These are phyloP conservation scores for Salticus scenicus DNA, from an alignment of 2,888 invertebrate genomes.

Conservation along the genomic window DNA sequence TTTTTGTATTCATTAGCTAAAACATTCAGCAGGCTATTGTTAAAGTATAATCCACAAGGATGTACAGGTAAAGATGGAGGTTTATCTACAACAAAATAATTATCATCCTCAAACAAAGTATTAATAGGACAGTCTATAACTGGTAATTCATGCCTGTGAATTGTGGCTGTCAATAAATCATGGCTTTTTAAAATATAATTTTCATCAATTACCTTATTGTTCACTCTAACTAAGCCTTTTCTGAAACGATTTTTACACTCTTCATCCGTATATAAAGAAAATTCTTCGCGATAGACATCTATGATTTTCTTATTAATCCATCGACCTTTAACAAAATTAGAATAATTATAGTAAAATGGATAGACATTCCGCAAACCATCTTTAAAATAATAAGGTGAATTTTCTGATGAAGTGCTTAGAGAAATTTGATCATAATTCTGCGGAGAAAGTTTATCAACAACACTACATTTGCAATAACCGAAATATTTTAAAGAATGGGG, in stretches of 20 bases:
- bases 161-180: constrained; percentile 90
- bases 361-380: constrained; percentile 96
- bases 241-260: constrained; percentile 80
- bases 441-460: too few relatives aligned
- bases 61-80: constrained; percentile 99
- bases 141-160: constrained; percentile 96
- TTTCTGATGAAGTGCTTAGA: constrained; percentile 74
- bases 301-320: constrained; percentile 96
- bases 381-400: constrained; percentile 86
- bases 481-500: too few relatives aligned
- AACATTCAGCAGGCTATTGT: constrained; percentile 97
- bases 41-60: constrained; percentile 97
- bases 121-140: constrained; percentile 96
- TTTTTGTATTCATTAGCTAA: constrained; percentile 95
- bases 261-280: constrained; percentile 91
- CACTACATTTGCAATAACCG: too few relatives aligned
- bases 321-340: constrained; percentile 94
- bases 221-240: constrained; percentile 61
- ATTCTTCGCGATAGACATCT: constrained; percentile 94
- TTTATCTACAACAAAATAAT: constrained; percentile 99
- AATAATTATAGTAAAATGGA: constrained; percentile 97
- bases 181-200: constrained; percentile 94
- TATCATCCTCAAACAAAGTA: constrained; percentile 98
- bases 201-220: constrained; percentile 84
- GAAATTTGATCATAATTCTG: constrained; percentile 84